Base-by-base conservation (phyloP, 2,113 vertebrate species). In the Tyto alba region DNA sequence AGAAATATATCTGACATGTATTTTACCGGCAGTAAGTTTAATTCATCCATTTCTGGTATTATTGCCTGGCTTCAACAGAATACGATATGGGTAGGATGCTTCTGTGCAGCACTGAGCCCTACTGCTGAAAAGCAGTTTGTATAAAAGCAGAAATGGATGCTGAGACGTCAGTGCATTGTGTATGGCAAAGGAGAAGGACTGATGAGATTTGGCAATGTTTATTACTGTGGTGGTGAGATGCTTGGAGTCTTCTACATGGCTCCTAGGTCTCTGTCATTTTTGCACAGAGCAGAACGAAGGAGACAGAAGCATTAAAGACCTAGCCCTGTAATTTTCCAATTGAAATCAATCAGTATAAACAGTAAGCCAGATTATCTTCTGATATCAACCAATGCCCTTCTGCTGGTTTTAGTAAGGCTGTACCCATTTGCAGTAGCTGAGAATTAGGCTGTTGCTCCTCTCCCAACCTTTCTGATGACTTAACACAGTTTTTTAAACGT, bases 401-500 rank as follows among this genome's bases (percentile, higher is more conserved):
- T 92, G 9, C 57, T 79, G 48, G 15, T 60, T 92, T 87, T 60
- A 26, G 40, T 90, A 41, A 93, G 71, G 50, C 63, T 59, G 30
- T 68, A 38, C 22, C 57, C 71, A 50, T 89, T 66, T 88, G 59
- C 78, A 96, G 71, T 41, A 85, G 74, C 66, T 85, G 85, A 73
- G 78, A 72, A 55, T 91, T 40, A 64, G 53, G 52, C 23, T 56
- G 30, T 63, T 88, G 20, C 41, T 88, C 72, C 66, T 53, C 38
- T 85, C 34, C 41, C 48, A 95, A 48, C 48, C 86, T 89, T 93
- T 89, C 62, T 62, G 74, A 76, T 85, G 59, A 89, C 74, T 79
- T 89, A 74, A 69, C 81, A 80, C 63, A 29, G 30, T 88, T 93
- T 97, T 93, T 93, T 66, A 81, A 90, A 68, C 52, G 77, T 86